Conservation (phyloP, 1,140 invertebrate species). For the Drosophila leontia region DNA sequence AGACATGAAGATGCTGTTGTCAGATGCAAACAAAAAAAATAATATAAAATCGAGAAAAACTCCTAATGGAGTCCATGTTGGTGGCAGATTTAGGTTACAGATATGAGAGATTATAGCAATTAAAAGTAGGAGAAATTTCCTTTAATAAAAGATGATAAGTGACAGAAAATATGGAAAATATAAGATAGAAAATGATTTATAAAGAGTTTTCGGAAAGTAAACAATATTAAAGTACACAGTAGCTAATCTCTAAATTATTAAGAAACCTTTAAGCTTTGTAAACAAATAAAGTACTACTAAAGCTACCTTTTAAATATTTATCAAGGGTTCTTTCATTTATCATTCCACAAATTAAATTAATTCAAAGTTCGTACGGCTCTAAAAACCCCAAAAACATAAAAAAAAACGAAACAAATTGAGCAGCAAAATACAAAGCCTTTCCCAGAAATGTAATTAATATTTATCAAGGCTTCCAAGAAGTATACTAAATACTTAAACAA, state of each 20-base stretch:
- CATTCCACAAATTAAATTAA: neutral
- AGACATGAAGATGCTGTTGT: constrained; percentile 40
- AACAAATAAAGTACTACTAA: too few species aligned
- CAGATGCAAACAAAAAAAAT: constrained; percentile 18
- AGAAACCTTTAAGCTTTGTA: too few species aligned
- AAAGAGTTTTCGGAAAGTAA: neutral
- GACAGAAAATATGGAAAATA: neutral
- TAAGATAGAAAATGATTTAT: too few species aligned
- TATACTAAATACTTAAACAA: neutral
- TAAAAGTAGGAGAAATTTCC: neutral
- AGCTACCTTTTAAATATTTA: constrained; percentile 13
- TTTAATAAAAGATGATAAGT: neutral
- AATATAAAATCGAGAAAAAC: constrained; percentile 42
- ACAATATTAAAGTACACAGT: too few species aligned
- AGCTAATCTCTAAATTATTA: too few species aligned
- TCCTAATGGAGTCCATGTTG: constrained; percentile 14
- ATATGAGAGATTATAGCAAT: constrained; percentile 9
- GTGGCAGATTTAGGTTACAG: constrained; percentile 33
- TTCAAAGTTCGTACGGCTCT: neutral
- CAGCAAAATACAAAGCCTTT: neutral
- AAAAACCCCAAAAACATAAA: neutral
- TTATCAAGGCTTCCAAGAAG: constrained; percentile 18
- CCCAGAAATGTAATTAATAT: constrained; percentile 9
- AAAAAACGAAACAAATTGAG: neutral
- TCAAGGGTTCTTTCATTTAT: constrained; percentile 1